A percentile compares a stretch with the other conserved stretches of the same genome.
phyloP scores from a whole-genome alignment of 2,797 vertebrate genomes.

The Siniperca scherzeri region DNA sequence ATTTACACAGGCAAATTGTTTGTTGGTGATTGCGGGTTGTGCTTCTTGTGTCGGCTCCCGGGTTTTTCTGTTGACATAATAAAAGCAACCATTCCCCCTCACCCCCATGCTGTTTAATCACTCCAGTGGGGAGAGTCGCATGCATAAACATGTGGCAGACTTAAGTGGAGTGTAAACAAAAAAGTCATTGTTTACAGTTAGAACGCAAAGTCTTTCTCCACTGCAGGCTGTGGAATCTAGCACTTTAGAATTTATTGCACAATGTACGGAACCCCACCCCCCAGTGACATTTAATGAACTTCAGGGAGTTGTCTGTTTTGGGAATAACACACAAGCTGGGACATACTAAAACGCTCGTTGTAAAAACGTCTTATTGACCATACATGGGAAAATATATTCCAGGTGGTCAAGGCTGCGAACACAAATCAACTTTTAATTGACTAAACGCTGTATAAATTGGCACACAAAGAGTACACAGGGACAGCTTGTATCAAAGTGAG shows the following conservation, averaged over 20 bases:
- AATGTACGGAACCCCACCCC: slow-evolving; percentile 62
- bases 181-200: slow-evolving; percentile 75
- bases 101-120: slow-evolving; percentile 51
- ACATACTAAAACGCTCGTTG: slow-evolving; percentile 40
- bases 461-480: slow-evolving; percentile 6
- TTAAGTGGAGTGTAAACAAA: slow-evolving; percentile 72
- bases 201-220: slow-evolving; percentile 40
- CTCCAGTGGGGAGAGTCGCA: slow-evolving; percentile 24
- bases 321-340: slow-evolving; percentile 62
- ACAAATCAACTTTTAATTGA: slow-evolving; percentile 47
- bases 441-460: slow-evolving; percentile 26
- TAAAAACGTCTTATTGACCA: slow-evolving; percentile 65
- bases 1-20: slow-evolving; percentile 21
- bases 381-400: slow-evolving; percentile 68
- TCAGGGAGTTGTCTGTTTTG: slow-evolving; percentile 71
- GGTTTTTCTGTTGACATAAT: slow-evolving; percentile 70
- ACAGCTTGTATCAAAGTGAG: slow-evolving; percentile 14
- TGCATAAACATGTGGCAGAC: slow-evolving; percentile 58
- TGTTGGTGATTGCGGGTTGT: slow-evolving; percentile 28
- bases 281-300: slow-evolving; percentile 79
- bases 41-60: slow-evolving; percentile 2
- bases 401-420: slow-evolving; percentile 37
- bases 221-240: slow-evolving; percentile 62
- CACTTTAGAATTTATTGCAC: slow-evolving; percentile 70
- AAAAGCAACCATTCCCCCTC: slow-evolving; percentile 37